These are phyloP conservation scores for Caenorhabditis imperialis DNA, from an alignment of 2,888 invertebrate species.

Conservation along the genomic window DNA sequence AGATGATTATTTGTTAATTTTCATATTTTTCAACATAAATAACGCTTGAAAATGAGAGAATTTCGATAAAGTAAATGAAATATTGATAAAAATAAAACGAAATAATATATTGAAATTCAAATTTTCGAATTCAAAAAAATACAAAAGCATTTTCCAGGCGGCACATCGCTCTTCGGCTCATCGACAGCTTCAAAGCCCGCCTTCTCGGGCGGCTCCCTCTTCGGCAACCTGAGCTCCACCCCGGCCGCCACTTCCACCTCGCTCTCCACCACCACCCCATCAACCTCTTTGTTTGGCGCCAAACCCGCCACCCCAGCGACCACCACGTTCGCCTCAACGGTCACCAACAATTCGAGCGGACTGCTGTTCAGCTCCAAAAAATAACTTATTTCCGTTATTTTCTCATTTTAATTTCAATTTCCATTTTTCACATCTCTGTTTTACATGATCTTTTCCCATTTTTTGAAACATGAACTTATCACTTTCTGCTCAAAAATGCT, in stretches of 20 bases:
- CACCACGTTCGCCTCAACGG: slow-evolving; percentile 54
- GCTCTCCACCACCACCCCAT: slow-evolving; percentile 30
- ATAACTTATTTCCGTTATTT: not conserved
- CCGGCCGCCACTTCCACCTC: slow-evolving; percentile 18
- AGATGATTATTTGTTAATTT: too few species aligned
- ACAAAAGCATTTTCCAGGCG: slow-evolving; percentile 25
- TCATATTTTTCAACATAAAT: too few species aligned
- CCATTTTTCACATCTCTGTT: too few species aligned
- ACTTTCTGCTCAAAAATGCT: too few species aligned
- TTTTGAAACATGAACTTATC: too few species aligned
- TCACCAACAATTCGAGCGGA: slow-evolving; percentile 59
- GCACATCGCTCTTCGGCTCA: slow-evolving; percentile 48
- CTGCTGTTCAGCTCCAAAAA: slow-evolving; percentile 61
- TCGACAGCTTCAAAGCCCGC: slow-evolving; percentile 36
- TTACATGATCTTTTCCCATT: too few species aligned
- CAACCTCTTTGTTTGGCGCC: slow-evolving; percentile 40
- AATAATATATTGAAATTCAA: too few species aligned
- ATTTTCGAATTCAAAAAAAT: too few species aligned
- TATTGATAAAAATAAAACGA: too few species aligned
- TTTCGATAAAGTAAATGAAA: too few species aligned
- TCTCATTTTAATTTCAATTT: not conserved
- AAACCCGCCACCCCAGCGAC: slow-evolving; percentile 41
- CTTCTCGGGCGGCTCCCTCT: slow-evolving; percentile 55
- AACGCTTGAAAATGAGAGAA: too few species aligned
- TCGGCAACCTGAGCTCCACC: slow-evolving; percentile 31